A percentile compares a stretch with the other conserved stretches of the same genome.
Conservation (phyloP, 2,113 vertebrate species). For the Athene cunicularia region DNA sequence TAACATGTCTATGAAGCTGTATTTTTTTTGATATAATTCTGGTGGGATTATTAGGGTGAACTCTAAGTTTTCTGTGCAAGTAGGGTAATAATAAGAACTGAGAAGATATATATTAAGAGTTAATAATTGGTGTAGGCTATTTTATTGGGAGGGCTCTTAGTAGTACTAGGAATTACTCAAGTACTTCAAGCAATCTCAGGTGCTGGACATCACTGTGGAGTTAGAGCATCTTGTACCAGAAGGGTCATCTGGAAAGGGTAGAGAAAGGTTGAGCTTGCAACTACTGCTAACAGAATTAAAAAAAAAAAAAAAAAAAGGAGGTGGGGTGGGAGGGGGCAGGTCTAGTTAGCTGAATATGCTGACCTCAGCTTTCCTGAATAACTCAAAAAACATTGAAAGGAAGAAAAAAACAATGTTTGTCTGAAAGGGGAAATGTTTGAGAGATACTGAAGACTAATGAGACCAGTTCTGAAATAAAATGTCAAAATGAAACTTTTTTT, state of each 20-base stretch:
- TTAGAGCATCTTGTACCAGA: not conserved
- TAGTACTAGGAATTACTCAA: not conserved
- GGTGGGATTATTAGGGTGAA: not conserved
- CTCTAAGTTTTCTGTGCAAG: not conserved
- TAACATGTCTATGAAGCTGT: not conserved
- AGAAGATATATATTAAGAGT: not conserved
- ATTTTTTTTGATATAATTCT: not conserved
- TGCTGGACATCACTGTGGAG: not conserved
- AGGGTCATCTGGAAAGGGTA: not conserved
- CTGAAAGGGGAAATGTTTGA: not conserved
- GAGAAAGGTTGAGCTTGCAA: not conserved
- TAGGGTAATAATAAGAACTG: not conserved
- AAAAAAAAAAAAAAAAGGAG: not conserved
- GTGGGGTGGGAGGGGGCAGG: too few species aligned
- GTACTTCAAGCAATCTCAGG: not conserved
- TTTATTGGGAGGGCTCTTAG: not conserved
- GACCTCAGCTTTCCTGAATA: not conserved
- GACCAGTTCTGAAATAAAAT: not conserved
- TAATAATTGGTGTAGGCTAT: not conserved
- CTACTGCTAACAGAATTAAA: not conserved
- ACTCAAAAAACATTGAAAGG: not conserved
- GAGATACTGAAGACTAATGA: not conserved
- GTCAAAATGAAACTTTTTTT: slow-evolving; percentile 10
- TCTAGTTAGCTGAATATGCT: not conserved
- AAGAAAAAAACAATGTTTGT: not conserved